A percentile compares a stretch with the other conserved stretches of the same genome.
Evolutionary conservation across 2,888 invertebrate species (phyloP).

Genomic region (Plebejus argus): DNA sequence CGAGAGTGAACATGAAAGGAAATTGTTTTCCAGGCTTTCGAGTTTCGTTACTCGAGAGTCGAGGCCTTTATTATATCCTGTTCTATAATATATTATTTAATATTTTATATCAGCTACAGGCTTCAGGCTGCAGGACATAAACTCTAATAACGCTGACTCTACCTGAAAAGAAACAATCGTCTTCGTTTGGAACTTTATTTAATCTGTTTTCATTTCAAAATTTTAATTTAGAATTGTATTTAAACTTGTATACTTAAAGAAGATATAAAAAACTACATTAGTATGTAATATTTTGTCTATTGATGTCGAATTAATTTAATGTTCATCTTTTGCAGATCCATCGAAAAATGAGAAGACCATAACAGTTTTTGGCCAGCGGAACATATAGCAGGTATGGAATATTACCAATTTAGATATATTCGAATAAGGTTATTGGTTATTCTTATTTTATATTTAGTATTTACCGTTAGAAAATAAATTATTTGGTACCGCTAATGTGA

Average conservation of each 20-base stretch:
- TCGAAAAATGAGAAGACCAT: conserved; percentile 29
- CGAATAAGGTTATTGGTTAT: not conserved
- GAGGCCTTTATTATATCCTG: not conserved
- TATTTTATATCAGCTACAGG: too few relatives aligned
- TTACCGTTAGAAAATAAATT: not conserved
- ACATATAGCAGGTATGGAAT: conserved; percentile 14
- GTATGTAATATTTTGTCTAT: too few relatives aligned
- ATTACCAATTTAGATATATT: not conserved
- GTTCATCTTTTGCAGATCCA: conserved; percentile 24
- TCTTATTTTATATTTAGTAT: not conserved
- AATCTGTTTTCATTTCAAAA: too few relatives aligned
- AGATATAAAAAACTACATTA: too few relatives aligned
- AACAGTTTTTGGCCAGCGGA: conserved; percentile 6
- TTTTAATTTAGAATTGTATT: too few relatives aligned
- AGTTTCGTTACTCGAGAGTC: not conserved
- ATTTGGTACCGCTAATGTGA: not conserved
- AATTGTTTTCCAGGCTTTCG: conserved; percentile 3
- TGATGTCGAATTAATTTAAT: not conserved
- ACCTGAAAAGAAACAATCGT: too few relatives aligned
- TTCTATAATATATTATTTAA: not conserved
- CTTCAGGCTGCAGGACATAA: not conserved
- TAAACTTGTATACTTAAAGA: too few relatives aligned
- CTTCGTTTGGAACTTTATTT: too few relatives aligned
- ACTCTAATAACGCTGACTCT: too few relatives aligned
- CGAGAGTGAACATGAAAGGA: conserved; percentile 3